Percentiles rank a stretch among this genome's conserved stretches.
phyloP scores from a whole-genome alignment of 2,888 invertebrate species.

The Cerastis leucographa region DNA sequence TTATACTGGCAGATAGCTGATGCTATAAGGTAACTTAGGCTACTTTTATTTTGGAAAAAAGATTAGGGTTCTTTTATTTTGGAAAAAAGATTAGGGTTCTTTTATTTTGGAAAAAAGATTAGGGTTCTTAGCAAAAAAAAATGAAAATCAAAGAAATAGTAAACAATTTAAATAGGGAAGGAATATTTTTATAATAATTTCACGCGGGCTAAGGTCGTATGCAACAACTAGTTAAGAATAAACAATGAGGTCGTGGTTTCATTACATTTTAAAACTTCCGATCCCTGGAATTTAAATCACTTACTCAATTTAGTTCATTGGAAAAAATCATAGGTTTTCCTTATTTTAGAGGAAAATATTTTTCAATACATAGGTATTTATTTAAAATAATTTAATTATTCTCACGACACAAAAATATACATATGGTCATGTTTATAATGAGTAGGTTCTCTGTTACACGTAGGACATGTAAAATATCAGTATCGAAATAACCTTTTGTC shows the following conservation, averaged over 20 bases:
- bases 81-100: too few species aligned
- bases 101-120: too few species aligned
- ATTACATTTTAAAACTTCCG: conserved; percentile 1
- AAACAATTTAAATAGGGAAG: too few species aligned
- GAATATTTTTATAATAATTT: too few species aligned
- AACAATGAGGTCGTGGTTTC: background rate
- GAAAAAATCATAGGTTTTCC: conserved; percentile 17
- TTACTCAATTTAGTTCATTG: conserved; percentile 8
- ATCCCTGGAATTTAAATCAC: conserved; percentile 17
- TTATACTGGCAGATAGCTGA: too few species aligned
- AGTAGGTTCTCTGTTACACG: background rate
- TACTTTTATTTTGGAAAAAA: too few species aligned
- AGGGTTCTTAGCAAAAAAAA: too few species aligned
- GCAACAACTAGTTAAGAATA: background rate
- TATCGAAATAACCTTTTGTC: background rate
- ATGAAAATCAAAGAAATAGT: too few species aligned
- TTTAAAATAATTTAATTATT: background rate
- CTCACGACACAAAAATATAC: background rate
- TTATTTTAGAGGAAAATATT: conserved; percentile 32
- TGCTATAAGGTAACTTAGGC: too few species aligned
- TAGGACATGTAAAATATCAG: too few species aligned
- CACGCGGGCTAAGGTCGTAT: too few species aligned
- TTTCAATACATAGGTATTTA: background rate
- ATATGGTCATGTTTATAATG: background rate
- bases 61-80: too few species aligned